These are phyloP conservation scores for Axinella damicornis DNA, from an alignment of 37 sponge, comb jelly and placozoan genomes.

Conservation along the genomic window DNA sequence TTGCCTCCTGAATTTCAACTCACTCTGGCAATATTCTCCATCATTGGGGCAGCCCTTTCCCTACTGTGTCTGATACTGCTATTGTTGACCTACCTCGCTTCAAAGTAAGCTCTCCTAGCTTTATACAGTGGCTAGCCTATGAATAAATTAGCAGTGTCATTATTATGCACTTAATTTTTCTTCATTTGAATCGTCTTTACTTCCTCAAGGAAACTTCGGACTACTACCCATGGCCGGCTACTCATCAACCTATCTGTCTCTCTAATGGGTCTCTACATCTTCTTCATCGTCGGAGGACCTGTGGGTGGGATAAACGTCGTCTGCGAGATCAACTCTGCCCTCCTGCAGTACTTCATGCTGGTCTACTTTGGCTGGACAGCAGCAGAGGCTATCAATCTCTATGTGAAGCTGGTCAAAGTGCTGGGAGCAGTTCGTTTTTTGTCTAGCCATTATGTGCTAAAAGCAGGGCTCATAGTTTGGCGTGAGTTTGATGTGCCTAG, in stretches of 20 bases:
- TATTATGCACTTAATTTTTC: too few relatives aligned
- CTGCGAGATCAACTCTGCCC: conserved; percentile 2
- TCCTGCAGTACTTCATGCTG: conserved; percentile 46
- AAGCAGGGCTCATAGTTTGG: conserved; percentile 9
- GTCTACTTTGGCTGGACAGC: conserved; percentile 35
- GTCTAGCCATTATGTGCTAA: neutral
- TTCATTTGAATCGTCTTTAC: too few relatives aligned
- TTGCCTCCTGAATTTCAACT: neutral
- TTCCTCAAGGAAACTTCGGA: neutral
- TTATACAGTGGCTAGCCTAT: too few relatives aligned
- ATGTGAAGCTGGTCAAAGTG: conserved; percentile 22
- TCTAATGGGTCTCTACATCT: conserved; percentile 39
- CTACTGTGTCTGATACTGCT: conserved; percentile 31
- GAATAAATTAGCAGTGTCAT: too few relatives aligned
- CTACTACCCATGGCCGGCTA: neutral
- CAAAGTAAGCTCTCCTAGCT: conserved; percentile 29
- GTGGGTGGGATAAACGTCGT: neutral
- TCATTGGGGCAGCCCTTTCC: conserved; percentile 52
- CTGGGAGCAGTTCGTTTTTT: neutral
- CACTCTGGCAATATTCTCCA: conserved; percentile 36
- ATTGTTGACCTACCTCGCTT: conserved; percentile 31
- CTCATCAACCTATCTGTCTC: conserved; percentile 35
- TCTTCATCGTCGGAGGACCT: conserved; percentile 12
- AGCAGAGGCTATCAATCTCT: conserved; percentile 28
- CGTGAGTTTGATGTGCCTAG: neutral